These are phyloP conservation scores for Syrrhaptes paradoxus DNA, from an alignment of 2,113 vertebrate genomes.

Conservation along the genomic window DNA sequence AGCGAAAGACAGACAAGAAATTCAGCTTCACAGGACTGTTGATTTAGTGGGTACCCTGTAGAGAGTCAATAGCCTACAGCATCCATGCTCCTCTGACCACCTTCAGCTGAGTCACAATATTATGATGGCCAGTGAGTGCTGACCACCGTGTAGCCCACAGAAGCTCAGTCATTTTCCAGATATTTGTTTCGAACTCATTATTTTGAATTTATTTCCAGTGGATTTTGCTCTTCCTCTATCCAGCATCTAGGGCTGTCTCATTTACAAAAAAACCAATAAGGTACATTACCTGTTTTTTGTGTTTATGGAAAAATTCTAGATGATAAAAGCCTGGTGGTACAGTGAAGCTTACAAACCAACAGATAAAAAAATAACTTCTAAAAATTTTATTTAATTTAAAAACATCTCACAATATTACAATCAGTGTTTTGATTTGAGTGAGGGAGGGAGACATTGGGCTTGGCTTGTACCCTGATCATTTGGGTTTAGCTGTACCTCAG, in stretches of 20 bases:
- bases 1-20: neutral
- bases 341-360: neutral
- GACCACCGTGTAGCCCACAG: neutral
- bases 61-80: neutral
- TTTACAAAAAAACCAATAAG: neutral
- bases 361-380: neutral
- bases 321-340: neutral
- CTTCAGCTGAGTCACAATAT: neutral
- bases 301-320: neutral
- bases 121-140: neutral
- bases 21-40: neutral
- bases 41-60: neutral
- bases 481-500: neutral
- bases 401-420: neutral
- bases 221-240: neutral
- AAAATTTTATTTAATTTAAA: neutral
- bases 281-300: neutral
- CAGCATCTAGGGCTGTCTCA: neutral
- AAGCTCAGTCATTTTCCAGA: neutral
- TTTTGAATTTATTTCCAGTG: neutral
- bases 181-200: neutral
- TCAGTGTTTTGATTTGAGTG: neutral
- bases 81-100: neutral
- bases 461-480: neutral
- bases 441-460: neutral